Conservation (phyloP, 2,797 vertebrate genomes). For the Anolis apletophallus region DNA sequence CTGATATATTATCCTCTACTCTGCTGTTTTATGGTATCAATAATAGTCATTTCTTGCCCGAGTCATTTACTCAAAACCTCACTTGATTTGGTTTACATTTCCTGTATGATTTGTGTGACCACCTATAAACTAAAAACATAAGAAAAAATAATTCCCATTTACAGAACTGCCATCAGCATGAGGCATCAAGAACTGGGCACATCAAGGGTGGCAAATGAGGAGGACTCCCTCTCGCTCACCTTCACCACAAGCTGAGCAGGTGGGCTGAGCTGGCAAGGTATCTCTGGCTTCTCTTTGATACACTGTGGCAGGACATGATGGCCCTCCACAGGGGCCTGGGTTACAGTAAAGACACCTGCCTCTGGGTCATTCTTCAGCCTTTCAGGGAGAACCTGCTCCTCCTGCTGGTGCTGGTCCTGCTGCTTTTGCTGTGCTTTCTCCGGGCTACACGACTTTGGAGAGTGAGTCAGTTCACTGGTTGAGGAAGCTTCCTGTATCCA, state of each 20-base stretch:
- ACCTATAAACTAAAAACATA: neutral
- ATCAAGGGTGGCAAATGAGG: neutral
- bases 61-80: too few species aligned
- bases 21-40: too few species aligned
- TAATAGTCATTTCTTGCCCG: too few species aligned
- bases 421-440: neutral
- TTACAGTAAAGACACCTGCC: neutral
- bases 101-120: neutral
- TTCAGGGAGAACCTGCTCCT: neutral
- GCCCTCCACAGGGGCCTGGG: neutral
- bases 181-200: neutral
- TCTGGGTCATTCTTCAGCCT: neutral
- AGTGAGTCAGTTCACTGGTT: neutral
- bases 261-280: neutral
- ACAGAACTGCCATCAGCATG: neutral
- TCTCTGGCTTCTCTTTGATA: neutral
- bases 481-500: constrained; percentile 30
- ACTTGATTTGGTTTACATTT: too few species aligned
- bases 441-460: neutral
- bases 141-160: neutral
- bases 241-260: neutral
- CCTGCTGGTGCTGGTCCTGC: neutral
- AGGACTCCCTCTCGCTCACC: constrained; percentile 3
- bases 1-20: too few species aligned
- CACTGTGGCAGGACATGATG: neutral